Base-by-base conservation (phyloP, 2,797 vertebrate genomes). In the Nasua narica region DNA sequence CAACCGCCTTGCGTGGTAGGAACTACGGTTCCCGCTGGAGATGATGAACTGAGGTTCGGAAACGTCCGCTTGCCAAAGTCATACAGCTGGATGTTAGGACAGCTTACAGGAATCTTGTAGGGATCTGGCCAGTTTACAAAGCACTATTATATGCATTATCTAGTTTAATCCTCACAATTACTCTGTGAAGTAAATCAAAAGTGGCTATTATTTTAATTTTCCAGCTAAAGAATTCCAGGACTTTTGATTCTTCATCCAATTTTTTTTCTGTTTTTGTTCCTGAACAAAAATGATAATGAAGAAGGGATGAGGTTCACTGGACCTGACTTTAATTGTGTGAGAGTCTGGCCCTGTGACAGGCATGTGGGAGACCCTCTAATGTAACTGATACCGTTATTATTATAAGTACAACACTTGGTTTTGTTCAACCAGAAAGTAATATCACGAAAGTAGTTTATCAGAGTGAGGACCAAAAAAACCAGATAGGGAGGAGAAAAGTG, bases 171-270 rank as follows among this genome's bases (percentile, higher is more conserved):
- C 35, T 74, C 70, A 77, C 23, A 56, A 70, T 82, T 69, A 89
- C 40, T 40, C 81, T 85, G 1, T 37, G 35, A 89, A 62, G 74
- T 52, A 77, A 48, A 89, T 54, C 76, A 50, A 93, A 89, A 93
- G 46, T 54, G 50, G 37, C n/a, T 94, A 19, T 43, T 46, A 65
- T 78, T 96, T 96, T 70, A 96, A 83, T 89, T 94, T 67, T 84
- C 10, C 46, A 93, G 52, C 7, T 94, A 70, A 92, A 52, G 77
- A 92, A 84, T 89, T 93, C 54, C 37, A 84, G 21, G 23, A 40
- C 35, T 95, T 95, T 83, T 52, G 85, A 84, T 4, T 92, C 18
- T 69, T 15, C 1, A 60, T 79, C 25, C 15, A 60, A 29, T 14
- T 69, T 9, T 72, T 62, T 74, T 8, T 2, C 19, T 18, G 14